phyloP scores from a whole-genome alignment of 2,888 invertebrate species.

The Unio pictorum region DNA sequence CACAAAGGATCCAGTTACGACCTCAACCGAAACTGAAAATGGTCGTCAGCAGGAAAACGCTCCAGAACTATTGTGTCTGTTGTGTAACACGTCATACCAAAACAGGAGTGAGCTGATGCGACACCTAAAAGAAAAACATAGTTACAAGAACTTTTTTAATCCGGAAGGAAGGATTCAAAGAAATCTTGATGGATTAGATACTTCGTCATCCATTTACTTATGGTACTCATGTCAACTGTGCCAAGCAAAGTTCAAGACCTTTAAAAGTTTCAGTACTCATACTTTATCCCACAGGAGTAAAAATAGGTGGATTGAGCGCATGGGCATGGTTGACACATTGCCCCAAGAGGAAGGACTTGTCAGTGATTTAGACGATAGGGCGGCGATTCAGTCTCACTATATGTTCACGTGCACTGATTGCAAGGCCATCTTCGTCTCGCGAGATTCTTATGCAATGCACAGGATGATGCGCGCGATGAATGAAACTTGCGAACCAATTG shows the following conservation, averaged over 20 bases:
- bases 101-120: conserved; percentile 34
- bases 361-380: conserved; percentile 16
- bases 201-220: conserved; percentile 23
- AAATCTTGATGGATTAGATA: neutral
- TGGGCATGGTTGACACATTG: conserved; percentile 19
- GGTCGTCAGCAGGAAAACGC: conserved; percentile 7
- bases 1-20: neutral
- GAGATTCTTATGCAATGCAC: conserved; percentile 72
- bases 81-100: conserved; percentile 38
- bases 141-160: conserved; percentile 15
- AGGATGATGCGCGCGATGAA: conserved; percentile 70
- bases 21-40: conserved; percentile 1
- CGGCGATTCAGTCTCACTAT: conserved; percentile 21
- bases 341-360: conserved; percentile 15
- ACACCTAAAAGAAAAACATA: conserved; percentile 28
- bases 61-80: conserved; percentile 34
- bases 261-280: conserved; percentile 25
- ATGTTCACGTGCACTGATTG: conserved; percentile 69
- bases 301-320: conserved; percentile 6
- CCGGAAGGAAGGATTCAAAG: conserved; percentile 4
- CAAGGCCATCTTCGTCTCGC: conserved; percentile 63
- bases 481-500: conserved; percentile 48
- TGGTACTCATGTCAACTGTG: conserved; percentile 37
- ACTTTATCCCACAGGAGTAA: conserved; percentile 29
- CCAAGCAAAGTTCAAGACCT: conserved; percentile 40